Evolutionary conservation across 2,113 vertebrate species (phyloP), one percentile per base, ranked within the genome.

Genomic region (Hystrix brachyura): DNA sequence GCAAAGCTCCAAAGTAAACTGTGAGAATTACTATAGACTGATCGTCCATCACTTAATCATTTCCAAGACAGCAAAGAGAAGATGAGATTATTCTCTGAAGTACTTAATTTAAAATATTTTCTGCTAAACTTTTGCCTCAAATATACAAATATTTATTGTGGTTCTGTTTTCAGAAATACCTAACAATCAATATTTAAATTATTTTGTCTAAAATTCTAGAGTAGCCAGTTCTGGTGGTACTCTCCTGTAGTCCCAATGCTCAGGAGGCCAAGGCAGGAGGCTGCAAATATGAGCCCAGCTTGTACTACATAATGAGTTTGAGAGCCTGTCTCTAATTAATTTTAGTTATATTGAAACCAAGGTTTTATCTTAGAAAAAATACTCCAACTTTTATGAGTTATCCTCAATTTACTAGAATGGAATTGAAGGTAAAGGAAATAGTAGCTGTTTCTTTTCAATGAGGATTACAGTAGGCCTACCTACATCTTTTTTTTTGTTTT

Each of bases 391-490:
- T 92, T 96, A 80, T 87, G 87, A 86, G 48, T 46, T 80, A 79
- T 82, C 89, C 34, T 92, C 38, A 76, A 74, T 94, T 81, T 84
- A 86, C 71, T 88, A 46, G 86, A 90, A 55, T 48, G 51, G 98
- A 96, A 89, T 95, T 95, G 78, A 97, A 94, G 96, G 96, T 86
- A 97, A 98, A 98, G 89, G 13, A 96, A 98, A 95, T 84, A 98
- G 87, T 95, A 98, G 90, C 89, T 95, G 74, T 94, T 97, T 96
- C 98, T 98, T 96, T 94, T 78, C 62, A 89, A 98, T 97, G 97
- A 97, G 90, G 96, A 98, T 98, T 98, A 98, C 90, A 96, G 89
- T 97, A 98, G 95, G 97, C 60, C 94, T 94, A 10, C 17, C 27
- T 51, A 94, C 62, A 97, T 69, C 72, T 34, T 92, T 97, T 48